Evolutionary conservation across 2,797 vertebrate species (phyloP), one percentile per base, ranked within the genome.

Genomic region (Melanotaenia nigrans): DNA sequence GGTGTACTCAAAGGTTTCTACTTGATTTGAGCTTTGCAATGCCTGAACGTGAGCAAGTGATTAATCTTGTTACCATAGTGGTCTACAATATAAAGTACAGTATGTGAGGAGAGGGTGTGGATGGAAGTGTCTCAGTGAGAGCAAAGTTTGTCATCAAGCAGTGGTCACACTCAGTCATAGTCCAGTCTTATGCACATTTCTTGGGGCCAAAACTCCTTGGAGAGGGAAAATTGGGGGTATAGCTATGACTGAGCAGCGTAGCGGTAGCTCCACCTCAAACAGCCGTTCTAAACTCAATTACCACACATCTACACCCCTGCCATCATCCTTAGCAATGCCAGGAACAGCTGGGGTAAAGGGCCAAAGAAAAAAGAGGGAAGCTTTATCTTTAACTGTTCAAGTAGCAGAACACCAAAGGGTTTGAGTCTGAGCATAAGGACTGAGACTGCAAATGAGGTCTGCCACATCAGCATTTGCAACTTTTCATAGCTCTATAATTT

Each of bases 221-320:
- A 85, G 84, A 86, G 74, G 73, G 74, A 80, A 89, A 88, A 92
- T 87, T 85, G 85, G 79, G 73, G 65, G 82, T 77, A 71, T 79
- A 78, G 84, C 85, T 86, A 82, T 81, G 83, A 89, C 87, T 79
- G 81, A 89, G 82, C 78, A 25, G 77, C 78, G 68, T 77, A 72
- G 83, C 80, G 18, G 53, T 74, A 67, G 78, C 86, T 87, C 88
- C 87, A 84, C 90, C 89, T 92, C 83, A 87, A 89, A 88, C 81
- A 71, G 75, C 60, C 81, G 82, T 89, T 86, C 86, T 84, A 86
- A 91, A 91, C 85, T 87, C 88, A 91, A 91, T 93, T 91, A 91
- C 88, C 86, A 90, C 88, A 88, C 86, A 83, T 89, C 79, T 90
- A 78, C 86, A 81, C 84, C 66, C 70, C 65, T 0, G 61, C 83